These are phyloP conservation scores for Eledone cirrhosa DNA, from an alignment of 2,888 invertebrate genomes.

Conservation along the genomic window DNA sequence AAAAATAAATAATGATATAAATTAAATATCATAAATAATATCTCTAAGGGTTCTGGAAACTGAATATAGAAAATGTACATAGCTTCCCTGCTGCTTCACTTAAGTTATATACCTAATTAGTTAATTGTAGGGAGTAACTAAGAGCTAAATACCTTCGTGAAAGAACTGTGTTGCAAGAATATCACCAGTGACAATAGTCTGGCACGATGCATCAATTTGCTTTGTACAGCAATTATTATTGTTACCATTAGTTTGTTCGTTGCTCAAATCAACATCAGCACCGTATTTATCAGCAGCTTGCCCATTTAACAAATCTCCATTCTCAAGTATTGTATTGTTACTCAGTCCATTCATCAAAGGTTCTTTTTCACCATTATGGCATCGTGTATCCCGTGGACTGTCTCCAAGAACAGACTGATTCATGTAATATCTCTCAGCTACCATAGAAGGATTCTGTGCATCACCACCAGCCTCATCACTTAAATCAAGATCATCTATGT, in stretches of 20 bases:
- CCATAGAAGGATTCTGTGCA: constrained; percentile 59
- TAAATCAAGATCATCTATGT: constrained; percentile 56
- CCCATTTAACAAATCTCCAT: constrained; percentile 29
- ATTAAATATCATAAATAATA: no score
- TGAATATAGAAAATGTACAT: no score
- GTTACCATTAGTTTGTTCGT: constrained; percentile 18
- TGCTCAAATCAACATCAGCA: constrained; percentile 14
- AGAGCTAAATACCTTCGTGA: constrained; percentile 58
- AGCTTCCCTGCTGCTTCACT: no score
- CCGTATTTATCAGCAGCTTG: constrained; percentile 22
- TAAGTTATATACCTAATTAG: no score
- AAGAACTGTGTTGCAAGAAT: constrained; percentile 66
- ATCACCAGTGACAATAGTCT: constrained; percentile 66
- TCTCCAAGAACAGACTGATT: constrained; percentile 61
- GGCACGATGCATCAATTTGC: constrained; percentile 55
- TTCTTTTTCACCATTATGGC: constrained; percentile 21
- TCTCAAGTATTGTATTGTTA: constrained; percentile 29
- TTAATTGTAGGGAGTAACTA: constrained; percentile 8
- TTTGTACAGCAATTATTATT: constrained; percentile 35
- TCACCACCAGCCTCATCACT: constrained; percentile 52
- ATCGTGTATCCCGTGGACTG: constrained; percentile 39
- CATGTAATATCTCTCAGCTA: constrained; percentile 65
- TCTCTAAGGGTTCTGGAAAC: no score
- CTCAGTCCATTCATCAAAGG: constrained; percentile 19
- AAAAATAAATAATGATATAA: no score